These are phyloP conservation scores for Orchestia grillus DNA, from an alignment of 1,140 invertebrate genomes.

Conservation along the genomic window DNA sequence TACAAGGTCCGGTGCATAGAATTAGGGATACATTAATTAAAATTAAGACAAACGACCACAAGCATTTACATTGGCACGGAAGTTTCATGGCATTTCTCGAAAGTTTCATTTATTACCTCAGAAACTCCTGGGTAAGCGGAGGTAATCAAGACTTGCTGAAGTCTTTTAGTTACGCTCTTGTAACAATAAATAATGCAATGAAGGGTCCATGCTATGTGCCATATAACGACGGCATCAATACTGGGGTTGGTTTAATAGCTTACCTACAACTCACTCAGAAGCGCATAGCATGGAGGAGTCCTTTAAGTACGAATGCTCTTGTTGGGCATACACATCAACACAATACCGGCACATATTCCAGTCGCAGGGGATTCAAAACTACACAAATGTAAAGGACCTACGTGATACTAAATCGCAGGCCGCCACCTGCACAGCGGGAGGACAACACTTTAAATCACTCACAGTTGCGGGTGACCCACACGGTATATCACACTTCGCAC, in stretches of 20 bases:
- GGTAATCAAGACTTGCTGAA: background rate
- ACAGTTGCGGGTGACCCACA: background rate
- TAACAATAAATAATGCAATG: background rate
- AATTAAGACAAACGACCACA: conserved; percentile 21
- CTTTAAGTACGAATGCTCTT: too few relatives aligned
- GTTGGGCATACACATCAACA: background rate
- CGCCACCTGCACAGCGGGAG: background rate
- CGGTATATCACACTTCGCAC: background rate
- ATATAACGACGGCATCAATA: background rate
- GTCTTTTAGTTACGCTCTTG: background rate
- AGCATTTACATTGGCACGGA: background rate
- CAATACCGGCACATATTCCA: background rate
- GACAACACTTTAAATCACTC: background rate
- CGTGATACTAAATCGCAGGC: background rate
- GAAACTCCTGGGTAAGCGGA: too few relatives aligned
- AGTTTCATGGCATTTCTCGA: background rate
- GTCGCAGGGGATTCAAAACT: background rate
- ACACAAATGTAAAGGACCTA: background rate
- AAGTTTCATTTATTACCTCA: background rate
- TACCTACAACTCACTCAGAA: background rate
- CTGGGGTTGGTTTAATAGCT: background rate
- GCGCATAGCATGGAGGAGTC: background rate
- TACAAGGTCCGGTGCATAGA: conserved; percentile 27
- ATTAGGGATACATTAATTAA: conserved; percentile 9
- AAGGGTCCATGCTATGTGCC: background rate